Evolutionary conservation across 2,113 vertebrate genomes (phyloP).

Genomic region (Blennius ocellaris): DNA sequence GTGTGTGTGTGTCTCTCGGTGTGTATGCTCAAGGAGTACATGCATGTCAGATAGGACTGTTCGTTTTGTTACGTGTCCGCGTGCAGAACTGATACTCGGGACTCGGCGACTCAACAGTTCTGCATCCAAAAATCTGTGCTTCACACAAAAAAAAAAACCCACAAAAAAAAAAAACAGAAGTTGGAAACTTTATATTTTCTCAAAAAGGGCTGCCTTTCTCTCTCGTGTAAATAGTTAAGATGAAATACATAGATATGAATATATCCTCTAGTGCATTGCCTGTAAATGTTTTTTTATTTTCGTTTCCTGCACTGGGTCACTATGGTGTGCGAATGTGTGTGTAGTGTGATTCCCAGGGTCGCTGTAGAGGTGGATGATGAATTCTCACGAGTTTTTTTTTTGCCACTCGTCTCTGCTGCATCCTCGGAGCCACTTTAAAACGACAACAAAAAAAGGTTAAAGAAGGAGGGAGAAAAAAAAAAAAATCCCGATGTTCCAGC

Average conservation of each 20-base stretch:
- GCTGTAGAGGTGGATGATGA: slow-evolving; percentile 35
- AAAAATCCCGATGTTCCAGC: slow-evolving; percentile 16
- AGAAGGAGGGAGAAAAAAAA: background rate
- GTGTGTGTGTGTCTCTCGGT: slow-evolving; percentile 51
- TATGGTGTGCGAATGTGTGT: slow-evolving; percentile 48
- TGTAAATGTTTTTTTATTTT: slow-evolving; percentile 83
- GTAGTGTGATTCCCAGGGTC: slow-evolving; percentile 50
- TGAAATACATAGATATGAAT: slow-evolving; percentile 76
- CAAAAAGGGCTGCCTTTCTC: slow-evolving; percentile 92
- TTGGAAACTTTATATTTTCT: slow-evolving; percentile 84
- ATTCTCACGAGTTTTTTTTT: slow-evolving; percentile 47
- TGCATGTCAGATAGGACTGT: slow-evolving; percentile 68
- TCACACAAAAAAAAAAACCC: slow-evolving; percentile 82
- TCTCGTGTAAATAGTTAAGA: slow-evolving; percentile 87
- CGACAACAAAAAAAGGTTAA: slow-evolving; percentile 4
- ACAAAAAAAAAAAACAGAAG: slow-evolving; percentile 75
- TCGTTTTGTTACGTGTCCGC: slow-evolving; percentile 50
- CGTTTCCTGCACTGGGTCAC: slow-evolving; percentile 78
- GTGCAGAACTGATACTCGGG: slow-evolving; percentile 56
- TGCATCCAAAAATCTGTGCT: slow-evolving; percentile 82
- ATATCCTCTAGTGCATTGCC: slow-evolving; percentile 84
- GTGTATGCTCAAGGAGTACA: slow-evolving; percentile 52
- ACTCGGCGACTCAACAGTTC: slow-evolving; percentile 57
- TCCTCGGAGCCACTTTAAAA: slow-evolving; percentile 40
- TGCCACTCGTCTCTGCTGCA: slow-evolving; percentile 50